Evolutionary conservation across 2,797 vertebrate species (phyloP).

Genomic region (Chelonia mydas): DNA sequence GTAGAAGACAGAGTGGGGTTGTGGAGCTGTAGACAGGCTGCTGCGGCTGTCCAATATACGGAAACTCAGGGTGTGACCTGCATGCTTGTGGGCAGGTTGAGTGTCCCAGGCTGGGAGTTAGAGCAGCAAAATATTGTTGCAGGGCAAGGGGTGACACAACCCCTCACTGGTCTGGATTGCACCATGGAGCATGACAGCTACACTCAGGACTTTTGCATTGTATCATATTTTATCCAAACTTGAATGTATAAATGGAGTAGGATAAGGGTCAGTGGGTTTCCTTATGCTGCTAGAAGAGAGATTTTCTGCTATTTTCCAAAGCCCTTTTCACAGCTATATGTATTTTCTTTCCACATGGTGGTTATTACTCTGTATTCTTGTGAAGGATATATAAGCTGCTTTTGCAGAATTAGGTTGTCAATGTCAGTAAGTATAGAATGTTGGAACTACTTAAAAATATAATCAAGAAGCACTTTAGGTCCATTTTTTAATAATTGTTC

Average conservation of each 20-base stretch:
- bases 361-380: conserved; percentile 33
- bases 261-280: not conserved
- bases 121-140: too few relatives aligned
- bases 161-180: not conserved
- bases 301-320: conserved; percentile 40
- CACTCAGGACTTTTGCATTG: not conserved
- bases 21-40: too few relatives aligned
- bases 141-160: too few relatives aligned
- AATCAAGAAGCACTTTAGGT: conserved; percentile 25
- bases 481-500: not conserved
- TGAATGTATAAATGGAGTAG: not conserved
- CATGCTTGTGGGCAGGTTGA: too few relatives aligned
- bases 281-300: not conserved
- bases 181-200: not conserved
- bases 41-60: too few relatives aligned
- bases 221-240: not conserved
- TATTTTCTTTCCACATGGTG: conserved; percentile 54
- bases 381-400: conserved; percentile 59
- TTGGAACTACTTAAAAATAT: conserved; percentile 24
- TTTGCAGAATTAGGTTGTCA: conserved; percentile 62
- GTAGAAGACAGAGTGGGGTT: too few relatives aligned
- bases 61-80: too few relatives aligned
- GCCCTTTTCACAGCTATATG: conserved; percentile 24
- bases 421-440: conserved; percentile 59
- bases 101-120: too few relatives aligned